phyloP scores from a whole-genome alignment of 2,888 invertebrate genomes.

The Xylocampa areola region DNA sequence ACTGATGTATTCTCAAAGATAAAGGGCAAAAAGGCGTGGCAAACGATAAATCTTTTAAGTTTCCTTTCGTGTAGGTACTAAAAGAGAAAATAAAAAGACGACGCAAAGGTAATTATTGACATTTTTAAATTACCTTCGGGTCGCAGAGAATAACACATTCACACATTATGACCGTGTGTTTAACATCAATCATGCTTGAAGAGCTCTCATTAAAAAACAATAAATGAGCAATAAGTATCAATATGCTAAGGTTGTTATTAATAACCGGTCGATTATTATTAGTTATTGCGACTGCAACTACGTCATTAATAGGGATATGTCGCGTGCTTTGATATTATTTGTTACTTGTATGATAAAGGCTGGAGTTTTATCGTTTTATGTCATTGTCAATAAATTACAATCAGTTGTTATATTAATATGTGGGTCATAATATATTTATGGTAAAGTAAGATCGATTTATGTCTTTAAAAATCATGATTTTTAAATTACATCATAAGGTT shows the following conservation, averaged over 20 bases:
- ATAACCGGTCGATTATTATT: constrained; percentile 11
- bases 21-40: constrained; percentile 17
- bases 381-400: too few relatives aligned
- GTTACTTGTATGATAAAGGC: not conserved
- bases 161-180: constrained; percentile 57
- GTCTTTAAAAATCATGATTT: too few relatives aligned
- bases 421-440: too few relatives aligned
- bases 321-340: constrained; percentile 1
- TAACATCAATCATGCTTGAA: constrained; percentile 57
- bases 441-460: too few relatives aligned
- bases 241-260: constrained; percentile 19
- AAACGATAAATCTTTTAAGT: constrained; percentile 36
- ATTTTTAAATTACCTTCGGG: constrained; percentile 36
- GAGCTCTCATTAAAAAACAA: constrained; percentile 61
- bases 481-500: too few relatives aligned
- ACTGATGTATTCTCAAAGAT: not conserved
- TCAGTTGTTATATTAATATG: too few relatives aligned
- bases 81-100: constrained; percentile 26
- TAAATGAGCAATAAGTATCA: constrained; percentile 47
- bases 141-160: constrained; percentile 46
- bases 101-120: constrained; percentile 38
- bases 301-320: constrained; percentile 3
- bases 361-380: too few relatives aligned
- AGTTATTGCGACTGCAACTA: not conserved
- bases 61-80: constrained; percentile 12